These are phyloP conservation scores for Eulithis prunata DNA, from an alignment of 2,888 invertebrate species.

Conservation along the genomic window DNA sequence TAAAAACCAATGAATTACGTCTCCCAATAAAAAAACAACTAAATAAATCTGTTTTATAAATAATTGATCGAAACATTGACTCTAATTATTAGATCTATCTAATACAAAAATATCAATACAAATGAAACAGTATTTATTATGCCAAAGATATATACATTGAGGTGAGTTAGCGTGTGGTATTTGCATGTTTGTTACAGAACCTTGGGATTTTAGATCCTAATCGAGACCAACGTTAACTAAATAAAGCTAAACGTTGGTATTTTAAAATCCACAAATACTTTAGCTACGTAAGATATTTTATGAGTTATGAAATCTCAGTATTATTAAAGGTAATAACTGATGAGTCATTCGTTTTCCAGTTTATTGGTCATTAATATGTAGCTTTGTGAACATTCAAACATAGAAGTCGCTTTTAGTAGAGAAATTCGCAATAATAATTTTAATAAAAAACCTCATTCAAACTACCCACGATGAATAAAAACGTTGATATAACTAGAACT, in stretches of 20 bases:
- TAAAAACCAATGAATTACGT: too few relatives aligned
- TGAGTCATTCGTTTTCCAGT: background rate
- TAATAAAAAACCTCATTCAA: background rate
- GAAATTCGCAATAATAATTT: background rate
- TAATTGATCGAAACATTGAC: too few relatives aligned
- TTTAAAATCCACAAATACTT: conserved; percentile 6
- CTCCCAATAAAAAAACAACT: too few relatives aligned
- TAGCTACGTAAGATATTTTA: background rate
- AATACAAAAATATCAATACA: too few relatives aligned
- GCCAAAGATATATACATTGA: conserved; percentile 21
- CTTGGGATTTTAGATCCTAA: conserved; percentile 36
- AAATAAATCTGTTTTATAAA: too few relatives aligned
- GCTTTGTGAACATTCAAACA: background rate
- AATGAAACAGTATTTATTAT: conserved; percentile 1
- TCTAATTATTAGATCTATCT: too few relatives aligned
- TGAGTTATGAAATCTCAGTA: conserved; percentile 1
- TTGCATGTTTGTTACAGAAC: conserved; percentile 38
- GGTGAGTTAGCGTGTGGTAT: conserved; percentile 30
- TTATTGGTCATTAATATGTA: background rate
- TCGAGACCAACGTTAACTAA: conserved; percentile 28
- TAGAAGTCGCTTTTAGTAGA: too few relatives aligned
- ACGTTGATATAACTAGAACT: background rate
- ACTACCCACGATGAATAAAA: background rate
- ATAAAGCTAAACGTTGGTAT: conserved; percentile 24
- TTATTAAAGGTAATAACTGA: background rate